Evolutionary conservation across 2,888 invertebrate genomes (phyloP), one percentile per base, ranked within the genome.

Genomic region (Chironomus tentans): DNA sequence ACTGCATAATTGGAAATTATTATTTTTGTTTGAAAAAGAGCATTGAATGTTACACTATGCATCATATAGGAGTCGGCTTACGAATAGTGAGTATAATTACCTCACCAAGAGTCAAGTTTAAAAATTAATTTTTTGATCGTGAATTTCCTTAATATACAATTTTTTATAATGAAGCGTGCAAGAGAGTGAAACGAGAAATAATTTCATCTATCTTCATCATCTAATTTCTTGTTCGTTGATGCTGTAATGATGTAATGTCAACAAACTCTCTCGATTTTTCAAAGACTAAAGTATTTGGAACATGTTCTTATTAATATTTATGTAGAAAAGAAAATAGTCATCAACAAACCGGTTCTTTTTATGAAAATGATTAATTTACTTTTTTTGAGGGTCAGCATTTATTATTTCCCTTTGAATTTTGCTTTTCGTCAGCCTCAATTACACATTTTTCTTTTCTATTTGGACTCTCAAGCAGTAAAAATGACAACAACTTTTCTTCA

Each of bases 41-140:
- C 13, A 10, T 28, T 28, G 28, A 28, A 28, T 28, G 5, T 28
- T 28, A 28, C 28, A 28, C 28, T 22, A 65, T 65, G 10, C 22
- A 65, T 13, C 22, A 18, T 21, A 22, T 22, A 24, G 13, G 13
- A 38, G 38, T 38, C 38, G 38, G 38, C 38, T 38, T 38, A 38
- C 38, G 10, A 38, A 24, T 24, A 22, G 21, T 10, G 21, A 65
- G 62, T 21, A 10, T 65, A 65, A 65, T 65, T 65, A 65, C 22
- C 21, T 65, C 65, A 56, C 56, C 13, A 15, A 13, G 65, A 65
- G 65, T 65, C 65, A 65, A 65, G 65, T 65, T 65, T 65, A 65
- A 65, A 65, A 4, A 38, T 38, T 38, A 38, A 38, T 38, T 7
- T 56, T 65, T 65, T 65, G 21, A 65, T 65, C 65, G 38, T 38